phyloP scores from a whole-genome alignment of 2,888 invertebrate genomes.

The Tenthredo mesomela region DNA sequence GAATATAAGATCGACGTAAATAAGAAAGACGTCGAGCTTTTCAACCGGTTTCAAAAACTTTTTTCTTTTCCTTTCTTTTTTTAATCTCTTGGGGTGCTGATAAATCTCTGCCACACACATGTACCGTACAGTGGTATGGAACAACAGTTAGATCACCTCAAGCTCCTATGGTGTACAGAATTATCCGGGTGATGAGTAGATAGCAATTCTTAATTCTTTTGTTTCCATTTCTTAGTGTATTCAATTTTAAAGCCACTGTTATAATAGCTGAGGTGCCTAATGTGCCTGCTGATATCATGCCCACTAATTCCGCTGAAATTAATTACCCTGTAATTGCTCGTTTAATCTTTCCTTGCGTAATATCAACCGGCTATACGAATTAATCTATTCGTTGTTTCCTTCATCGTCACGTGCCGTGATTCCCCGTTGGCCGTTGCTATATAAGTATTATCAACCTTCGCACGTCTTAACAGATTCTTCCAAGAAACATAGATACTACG shows the following conservation, averaged over 20 bases:
- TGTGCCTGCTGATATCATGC: neutral
- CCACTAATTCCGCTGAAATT: slow-evolving; percentile 25
- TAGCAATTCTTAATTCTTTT: neutral
- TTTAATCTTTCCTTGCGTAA: slow-evolving; percentile 27
- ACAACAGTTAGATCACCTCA: slow-evolving; percentile 34
- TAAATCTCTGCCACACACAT: neutral
- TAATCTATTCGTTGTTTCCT: neutral
- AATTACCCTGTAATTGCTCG: slow-evolving; percentile 36
- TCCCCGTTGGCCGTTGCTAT: neutral
- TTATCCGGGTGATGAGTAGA: slow-evolving; percentile 4
- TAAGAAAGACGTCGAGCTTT: neutral
- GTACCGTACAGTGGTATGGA: neutral
- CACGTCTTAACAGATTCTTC: neutral
- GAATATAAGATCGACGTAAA: too few species aligned
- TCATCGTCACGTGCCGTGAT: slow-evolving; percentile 37
- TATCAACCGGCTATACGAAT: neutral
- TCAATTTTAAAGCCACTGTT: slow-evolving; percentile 9
- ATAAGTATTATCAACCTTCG: neutral
- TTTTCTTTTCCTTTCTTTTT: neutral
- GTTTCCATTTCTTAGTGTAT: neutral
- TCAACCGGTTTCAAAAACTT: neutral
- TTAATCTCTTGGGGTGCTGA: neutral
- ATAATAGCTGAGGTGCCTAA: neutral
- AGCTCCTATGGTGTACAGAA: neutral
- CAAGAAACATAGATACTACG: neutral